Evolutionary conservation across 1,140 invertebrate species (phyloP), one percentile per base, ranked within the genome.

Genomic region (Halictus rubicundus): DNA sequence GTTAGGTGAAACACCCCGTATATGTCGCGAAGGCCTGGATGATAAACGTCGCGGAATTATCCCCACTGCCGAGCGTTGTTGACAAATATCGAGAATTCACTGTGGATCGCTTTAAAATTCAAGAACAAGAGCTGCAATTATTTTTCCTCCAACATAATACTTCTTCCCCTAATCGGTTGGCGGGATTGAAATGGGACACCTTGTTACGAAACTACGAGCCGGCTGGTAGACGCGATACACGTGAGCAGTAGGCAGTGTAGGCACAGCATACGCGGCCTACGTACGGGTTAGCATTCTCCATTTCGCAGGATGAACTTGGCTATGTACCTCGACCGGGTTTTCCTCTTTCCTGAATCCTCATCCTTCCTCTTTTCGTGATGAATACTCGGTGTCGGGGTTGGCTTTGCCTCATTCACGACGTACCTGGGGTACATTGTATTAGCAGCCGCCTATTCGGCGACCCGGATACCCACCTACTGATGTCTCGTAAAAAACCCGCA

Each of bases 321-420:
- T 65, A 46, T 59, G 52, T 77, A 64, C 52, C 70, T 61, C 52
- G 66, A 76, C 64, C 61, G 80, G 64, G 70, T 81, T 81, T 88
- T 81, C 81, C 78, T 85, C 71, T 72, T 81, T 88, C 82, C 87
- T 84, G 72, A 69, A 77, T 37, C 69, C 68, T 88, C 82, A 69
- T 83, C 77, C 79, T 88, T 88, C 70, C 87, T 82, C 78, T 78
- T 82, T 86, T 78, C 76, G 61, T 85, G 78, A 87, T 87, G 86
- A 88, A 88, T 88, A 84, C 83, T 66, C 60, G 61, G 60, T 25
- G 54, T 39, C 23, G 60, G 57, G 42, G 42, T 57, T 61, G 57
- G 68, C 72, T 66, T 78, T 84, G 73, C 83, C 63, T 82, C 70
- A 71, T 86, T 82, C 75, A 68, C 73, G 66, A 72, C 71, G 66